These are phyloP conservation scores for Toxotes jaculatrix DNA, from an alignment of 2,113 vertebrate genomes.

Conservation along the genomic window DNA sequence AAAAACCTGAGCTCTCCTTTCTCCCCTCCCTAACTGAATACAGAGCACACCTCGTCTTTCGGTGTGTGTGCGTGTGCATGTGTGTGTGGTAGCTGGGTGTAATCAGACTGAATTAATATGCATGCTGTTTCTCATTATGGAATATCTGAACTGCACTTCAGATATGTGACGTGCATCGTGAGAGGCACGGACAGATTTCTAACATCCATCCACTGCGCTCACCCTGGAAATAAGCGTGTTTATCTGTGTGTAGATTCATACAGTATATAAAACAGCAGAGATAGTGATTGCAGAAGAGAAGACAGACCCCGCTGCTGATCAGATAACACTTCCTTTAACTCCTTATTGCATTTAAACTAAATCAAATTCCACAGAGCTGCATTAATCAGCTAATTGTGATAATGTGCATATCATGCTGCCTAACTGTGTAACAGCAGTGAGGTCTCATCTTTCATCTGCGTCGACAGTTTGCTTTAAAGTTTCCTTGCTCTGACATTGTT, in stretches of 20 bases:
- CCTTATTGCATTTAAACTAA: conserved; percentile 49
- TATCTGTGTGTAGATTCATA: conserved; percentile 29
- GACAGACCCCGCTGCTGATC: conserved; percentile 45
- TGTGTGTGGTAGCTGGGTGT: conserved; percentile 64
- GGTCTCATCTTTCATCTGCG: conserved; percentile 33
- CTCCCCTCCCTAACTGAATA: conserved; percentile 71
- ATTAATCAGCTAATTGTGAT: conserved; percentile 53
- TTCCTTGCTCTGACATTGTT: not conserved
- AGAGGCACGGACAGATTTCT: conserved; percentile 54
- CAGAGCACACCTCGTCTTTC: conserved; percentile 68
- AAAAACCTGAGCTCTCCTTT: conserved; percentile 58
- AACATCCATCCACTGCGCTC: conserved; percentile 36
- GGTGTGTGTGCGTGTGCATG: conserved; percentile 44
- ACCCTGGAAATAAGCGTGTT: conserved; percentile 11
- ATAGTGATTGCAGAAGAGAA: conserved; percentile 7
- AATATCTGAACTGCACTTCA: conserved; percentile 79
- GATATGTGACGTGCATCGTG: conserved; percentile 60
- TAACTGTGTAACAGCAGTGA: conserved; percentile 27
- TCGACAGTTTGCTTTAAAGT: not conserved
- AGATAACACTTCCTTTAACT: conserved; percentile 36
- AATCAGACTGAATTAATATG: conserved; percentile 85
- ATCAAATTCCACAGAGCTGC: conserved; percentile 41
- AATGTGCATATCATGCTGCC: conserved; percentile 46
- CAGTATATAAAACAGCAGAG: conserved; percentile 19
- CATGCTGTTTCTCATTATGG: conserved; percentile 84